These are phyloP conservation scores for Cantharis nigra DNA, from an alignment of 2,888 invertebrate genomes.

Conservation along the genomic window DNA sequence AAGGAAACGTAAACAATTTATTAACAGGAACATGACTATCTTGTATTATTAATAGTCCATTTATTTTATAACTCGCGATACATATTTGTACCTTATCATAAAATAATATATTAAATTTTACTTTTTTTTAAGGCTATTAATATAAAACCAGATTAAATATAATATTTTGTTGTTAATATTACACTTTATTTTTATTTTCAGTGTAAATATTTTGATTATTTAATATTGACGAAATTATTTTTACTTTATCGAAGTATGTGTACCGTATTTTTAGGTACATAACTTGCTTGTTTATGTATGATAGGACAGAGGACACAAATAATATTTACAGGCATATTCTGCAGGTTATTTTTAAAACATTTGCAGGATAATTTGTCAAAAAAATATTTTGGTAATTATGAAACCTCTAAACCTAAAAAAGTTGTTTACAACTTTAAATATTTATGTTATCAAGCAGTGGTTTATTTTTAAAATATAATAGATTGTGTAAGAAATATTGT, in stretches of 20 bases:
- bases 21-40: not conserved
- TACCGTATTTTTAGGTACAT: not conserved
- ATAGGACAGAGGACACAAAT: not conserved
- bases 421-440: not conserved
- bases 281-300: not conserved
- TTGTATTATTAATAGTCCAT: not conserved
- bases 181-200: not conserved
- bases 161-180: not conserved
- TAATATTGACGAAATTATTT: not conserved
- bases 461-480: not conserved
- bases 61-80: not conserved
- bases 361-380: not conserved
- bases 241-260: not conserved
- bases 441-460: not conserved
- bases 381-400: not conserved
- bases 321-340: not conserved
- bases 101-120: not conserved
- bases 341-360: not conserved
- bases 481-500: not conserved
- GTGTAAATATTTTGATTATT: not conserved
- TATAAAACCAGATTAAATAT: not conserved
- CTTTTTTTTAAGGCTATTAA: not conserved
- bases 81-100: not conserved
- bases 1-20: not conserved
- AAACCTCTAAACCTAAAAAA: not conserved